Evolutionary conservation across 2,888 invertebrate genomes (phyloP).

Genomic region (Apamea crenata): DNA sequence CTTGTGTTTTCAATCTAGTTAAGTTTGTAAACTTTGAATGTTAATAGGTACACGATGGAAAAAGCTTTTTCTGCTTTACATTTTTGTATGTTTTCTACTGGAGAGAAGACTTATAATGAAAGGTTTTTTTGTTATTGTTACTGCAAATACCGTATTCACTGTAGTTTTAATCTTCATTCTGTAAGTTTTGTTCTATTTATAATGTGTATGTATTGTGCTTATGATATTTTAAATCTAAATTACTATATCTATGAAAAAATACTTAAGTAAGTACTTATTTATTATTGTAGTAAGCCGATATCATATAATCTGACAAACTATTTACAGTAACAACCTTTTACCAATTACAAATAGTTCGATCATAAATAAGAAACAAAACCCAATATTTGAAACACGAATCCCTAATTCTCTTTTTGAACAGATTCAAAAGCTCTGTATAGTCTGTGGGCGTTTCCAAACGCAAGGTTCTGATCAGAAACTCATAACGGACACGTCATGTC

Average conservation of each 20-base stretch:
- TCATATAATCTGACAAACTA: background rate
- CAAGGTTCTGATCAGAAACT: conserved; percentile 84
- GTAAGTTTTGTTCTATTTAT: background rate
- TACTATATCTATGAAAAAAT: background rate
- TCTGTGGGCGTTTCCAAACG: conserved; percentile 75
- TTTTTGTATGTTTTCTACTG: conserved; percentile 7
- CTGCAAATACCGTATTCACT: conserved; percentile 6
- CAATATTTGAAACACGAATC: conserved; percentile 48
- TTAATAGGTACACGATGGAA: background rate
- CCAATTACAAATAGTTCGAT: background rate
- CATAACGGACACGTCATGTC: conserved; percentile 87
- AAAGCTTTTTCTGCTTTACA: conserved; percentile 22
- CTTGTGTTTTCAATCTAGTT: conserved; percentile 18
- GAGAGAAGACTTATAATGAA: conserved; percentile 18
- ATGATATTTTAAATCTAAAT: background rate
- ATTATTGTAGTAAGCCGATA: background rate
- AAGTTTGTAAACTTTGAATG: conserved; percentile 21
- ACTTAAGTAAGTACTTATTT: background rate
- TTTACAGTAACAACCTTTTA: background rate
- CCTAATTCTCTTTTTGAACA: conserved; percentile 67
- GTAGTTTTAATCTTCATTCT: conserved; percentile 13
- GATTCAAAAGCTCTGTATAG: conserved; percentile 68
- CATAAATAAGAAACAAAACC: conserved; percentile 5
- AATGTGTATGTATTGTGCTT: background rate
- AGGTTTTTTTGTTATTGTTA: conserved; percentile 10